Base-by-base conservation (phyloP, 1,140 invertebrate genomes). In the Galendromus occidentalis region DNA sequence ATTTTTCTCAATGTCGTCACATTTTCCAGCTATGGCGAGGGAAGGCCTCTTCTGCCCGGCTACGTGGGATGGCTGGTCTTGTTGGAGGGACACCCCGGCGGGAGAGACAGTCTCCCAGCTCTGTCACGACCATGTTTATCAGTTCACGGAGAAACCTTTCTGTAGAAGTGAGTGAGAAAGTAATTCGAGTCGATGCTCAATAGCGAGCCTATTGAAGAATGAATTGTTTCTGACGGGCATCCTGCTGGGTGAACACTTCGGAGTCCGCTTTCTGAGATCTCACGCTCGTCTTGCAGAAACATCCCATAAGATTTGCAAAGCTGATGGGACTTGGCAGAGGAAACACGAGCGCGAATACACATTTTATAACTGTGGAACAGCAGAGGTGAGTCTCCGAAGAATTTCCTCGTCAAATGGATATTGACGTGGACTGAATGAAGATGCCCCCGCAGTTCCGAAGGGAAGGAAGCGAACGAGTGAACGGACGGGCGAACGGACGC, bases 21-120 rank as follows among this genome's bases (percentile, higher is more conserved):
- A 14, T 59, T 22, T 29, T 47, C 14, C 22, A 59, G 51, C 25
- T 25, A 22, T 25, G 12, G 25, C 51, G 17, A 59, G 25, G 22
- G 64, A 45, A 20, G 29, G 30, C 2, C 12, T 65, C 1, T 84
- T 82, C 73, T 91, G 87, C 73, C 77, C 76, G 30, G 80, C 82
- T 64, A 81, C 81, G 1, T 91, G 85, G 75, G 87, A 91, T 76
- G 83, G 84, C 42, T 90, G 86, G 85, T 80, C 82, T 4, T 91
- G 87, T 73, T 89, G 87, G 87, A 84, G 85, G 22, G 80, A 83
- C 72, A 89, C 87, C 7, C 77, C 79, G 12, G 86, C 86, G 20
- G 86, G 86, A 70, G 73, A 74, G 55, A 80, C 79, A 41, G 85
- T 82, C 4, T 82, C 51, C 2, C 51, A 59, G 22, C 33, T 59